Base-by-base conservation (phyloP, 2,113 vertebrate genomes). In the Pedionomus torquatus region DNA sequence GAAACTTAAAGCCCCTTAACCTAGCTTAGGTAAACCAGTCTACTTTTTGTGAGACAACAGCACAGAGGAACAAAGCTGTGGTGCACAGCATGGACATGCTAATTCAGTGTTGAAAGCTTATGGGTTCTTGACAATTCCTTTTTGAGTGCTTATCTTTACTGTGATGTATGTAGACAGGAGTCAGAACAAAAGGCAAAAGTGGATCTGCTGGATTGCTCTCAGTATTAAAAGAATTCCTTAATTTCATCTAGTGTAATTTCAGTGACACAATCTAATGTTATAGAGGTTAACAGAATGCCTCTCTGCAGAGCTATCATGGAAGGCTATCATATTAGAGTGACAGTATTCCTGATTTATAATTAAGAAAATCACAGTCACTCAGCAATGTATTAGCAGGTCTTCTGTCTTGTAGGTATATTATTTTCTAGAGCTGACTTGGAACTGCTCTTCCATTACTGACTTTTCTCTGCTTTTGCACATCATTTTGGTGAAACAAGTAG, bases 391-490 rank as follows among this genome's bases (percentile, higher is more conserved):
- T 80, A 30, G 4, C 9, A 49, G 17, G 13, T 76, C 17, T 33
- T 69, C 33, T 60, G 12, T 83, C 23, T 58, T 78, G 17, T 11
- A 63, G n/a, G n/a, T 55, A 6, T n/a, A 31, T 33, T 86, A 16
- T 44, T 81, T 78, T 75, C 37, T 58, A 48, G 30, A 57, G 5
- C 7, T 76, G n/a, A 60, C 30, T 46, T 52, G 31, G 33, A 71
- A 70, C 2, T 0, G 2, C 5, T 35, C 10, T 71, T 63, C 64
- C 11, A 17, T 69, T 65, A 57, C 1, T 0, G 3, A 11, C 66
- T 79, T 80, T 90, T 61, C 16, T 66, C 18, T 71, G 17, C 20
- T 90, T 81, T 65, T 79, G 6, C 8, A 2, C 4, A 44, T 76
- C 0, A 4, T 37, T 70, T 83, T 24, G 57, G 13, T 10, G 6